Conservation (phyloP, 2,797 vertebrate genomes). For the Chrysocyon brachyurus region DNA sequence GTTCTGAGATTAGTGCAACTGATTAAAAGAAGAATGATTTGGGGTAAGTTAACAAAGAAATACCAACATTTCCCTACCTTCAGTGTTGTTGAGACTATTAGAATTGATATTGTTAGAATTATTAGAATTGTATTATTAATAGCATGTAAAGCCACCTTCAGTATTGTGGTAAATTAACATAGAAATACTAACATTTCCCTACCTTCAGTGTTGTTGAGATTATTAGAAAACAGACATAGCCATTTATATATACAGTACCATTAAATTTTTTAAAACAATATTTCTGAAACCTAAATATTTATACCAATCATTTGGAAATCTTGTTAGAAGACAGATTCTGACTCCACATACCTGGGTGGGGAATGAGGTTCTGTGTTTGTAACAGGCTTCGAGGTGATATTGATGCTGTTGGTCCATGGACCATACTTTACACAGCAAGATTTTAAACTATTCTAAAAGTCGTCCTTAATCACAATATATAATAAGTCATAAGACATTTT, state of each 20-base stretch:
- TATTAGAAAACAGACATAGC: neutral
- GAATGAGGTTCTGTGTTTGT: neutral
- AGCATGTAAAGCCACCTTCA: too few relatives aligned
- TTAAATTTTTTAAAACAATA: conserved; percentile 36
- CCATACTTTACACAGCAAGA: neutral
- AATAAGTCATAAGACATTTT: conserved; percentile 48
- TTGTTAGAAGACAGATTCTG: neutral
- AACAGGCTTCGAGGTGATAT: neutral
- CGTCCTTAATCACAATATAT: neutral
- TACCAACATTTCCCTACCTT: neutral
- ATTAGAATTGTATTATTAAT: too few relatives aligned
- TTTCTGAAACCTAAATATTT: conserved; percentile 28
- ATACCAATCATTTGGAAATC: neutral
- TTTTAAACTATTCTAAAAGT: conserved; percentile 50
- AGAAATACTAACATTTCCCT: neutral
- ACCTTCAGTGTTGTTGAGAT: neutral
- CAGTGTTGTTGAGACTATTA: neutral
- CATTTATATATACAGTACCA: neutral
- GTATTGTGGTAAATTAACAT: neutral
- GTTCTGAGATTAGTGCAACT: neutral
- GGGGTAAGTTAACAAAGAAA: conserved; percentile 37
- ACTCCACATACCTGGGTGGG: neutral
- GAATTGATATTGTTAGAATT: neutral
- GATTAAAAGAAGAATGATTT: neutral
- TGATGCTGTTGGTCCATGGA: neutral